Conservation (phyloP, 2,888 invertebrate genomes). For the Chalcosyrphus nemorum region DNA sequence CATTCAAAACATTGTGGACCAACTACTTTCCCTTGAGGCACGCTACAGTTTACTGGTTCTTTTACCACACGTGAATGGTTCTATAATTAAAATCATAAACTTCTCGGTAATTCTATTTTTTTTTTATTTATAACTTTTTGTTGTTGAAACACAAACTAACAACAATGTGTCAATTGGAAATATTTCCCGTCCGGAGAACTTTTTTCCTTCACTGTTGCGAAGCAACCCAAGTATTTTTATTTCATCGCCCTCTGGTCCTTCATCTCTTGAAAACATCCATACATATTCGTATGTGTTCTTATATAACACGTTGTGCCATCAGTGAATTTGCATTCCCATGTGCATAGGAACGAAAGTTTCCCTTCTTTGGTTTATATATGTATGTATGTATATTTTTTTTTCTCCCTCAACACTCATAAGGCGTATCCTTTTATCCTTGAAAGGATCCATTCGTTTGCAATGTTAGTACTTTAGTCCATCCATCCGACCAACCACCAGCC, state of each 20-base stretch:
- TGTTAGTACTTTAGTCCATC: slow-evolving; percentile 70
- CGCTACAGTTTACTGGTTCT: too few relatives aligned
- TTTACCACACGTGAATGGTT: too few relatives aligned
- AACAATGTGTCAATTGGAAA: neutral
- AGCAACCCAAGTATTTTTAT: slow-evolving; percentile 29
- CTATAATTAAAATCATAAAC: too few relatives aligned
- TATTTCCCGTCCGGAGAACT: neutral
- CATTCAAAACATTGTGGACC: too few relatives aligned
- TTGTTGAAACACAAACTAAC: too few relatives aligned
- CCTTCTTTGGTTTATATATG: neutral
- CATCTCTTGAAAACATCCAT: neutral
- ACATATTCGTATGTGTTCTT: neutral
- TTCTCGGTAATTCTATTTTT: too few relatives aligned
- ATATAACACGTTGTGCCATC: slow-evolving; percentile 44
- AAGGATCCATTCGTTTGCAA: slow-evolving; percentile 69
- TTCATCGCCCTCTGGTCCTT: neutral
- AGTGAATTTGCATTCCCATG: slow-evolving; percentile 68
- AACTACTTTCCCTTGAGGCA: too few relatives aligned
- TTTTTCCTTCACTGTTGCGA: slow-evolving; percentile 39
- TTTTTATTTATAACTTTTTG: too few relatives aligned
- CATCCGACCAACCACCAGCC: slow-evolving; percentile 48
- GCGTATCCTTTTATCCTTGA: slow-evolving; percentile 73
- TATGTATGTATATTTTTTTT: slow-evolving; percentile 7
- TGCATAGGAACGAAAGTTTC: slow-evolving; percentile 45
- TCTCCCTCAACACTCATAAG: slow-evolving; percentile 65